phyloP scores from a whole-genome alignment of 2,113 vertebrate genomes.

The Anolis carolinensis region DNA sequence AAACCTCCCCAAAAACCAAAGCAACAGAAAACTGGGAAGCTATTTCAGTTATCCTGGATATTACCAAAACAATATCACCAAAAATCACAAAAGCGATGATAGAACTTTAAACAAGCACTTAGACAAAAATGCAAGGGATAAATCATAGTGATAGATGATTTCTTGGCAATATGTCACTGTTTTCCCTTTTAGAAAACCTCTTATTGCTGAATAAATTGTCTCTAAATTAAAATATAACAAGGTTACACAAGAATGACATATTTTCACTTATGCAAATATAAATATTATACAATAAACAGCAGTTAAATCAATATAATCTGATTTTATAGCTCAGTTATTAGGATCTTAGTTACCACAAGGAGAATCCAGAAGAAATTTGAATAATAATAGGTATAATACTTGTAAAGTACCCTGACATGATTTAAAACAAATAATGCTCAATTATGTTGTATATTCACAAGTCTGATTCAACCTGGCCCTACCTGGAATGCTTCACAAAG shows the following conservation, averaged over 20 bases:
- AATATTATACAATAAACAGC: neutral
- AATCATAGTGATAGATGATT: neutral
- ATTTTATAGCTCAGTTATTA: neutral
- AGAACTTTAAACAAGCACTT: neutral
- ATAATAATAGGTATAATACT: neutral
- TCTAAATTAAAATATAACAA: neutral
- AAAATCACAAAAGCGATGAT: neutral
- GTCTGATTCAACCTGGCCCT: neutral
- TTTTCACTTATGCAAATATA: neutral
- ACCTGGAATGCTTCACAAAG: neutral
- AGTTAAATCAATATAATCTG: neutral
- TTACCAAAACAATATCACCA: neutral
- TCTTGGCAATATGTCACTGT: neutral
- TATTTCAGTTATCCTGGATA: neutral
- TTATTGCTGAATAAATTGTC: neutral
- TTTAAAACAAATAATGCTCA: neutral
- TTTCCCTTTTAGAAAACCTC: neutral
- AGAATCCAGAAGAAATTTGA: neutral
- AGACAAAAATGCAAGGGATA: neutral
- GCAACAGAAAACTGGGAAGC: neutral
- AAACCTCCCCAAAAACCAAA: no score
- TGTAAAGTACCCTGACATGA: no score
- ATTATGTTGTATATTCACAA: neutral
- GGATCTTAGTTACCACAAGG: neutral
- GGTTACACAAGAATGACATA: neutral